A percentile compares a stretch with the other conserved stretches of the same genome.
phyloP scores from a whole-genome alignment of 2,888 invertebrate species.

The Pogonocherus hispidulus region DNA sequence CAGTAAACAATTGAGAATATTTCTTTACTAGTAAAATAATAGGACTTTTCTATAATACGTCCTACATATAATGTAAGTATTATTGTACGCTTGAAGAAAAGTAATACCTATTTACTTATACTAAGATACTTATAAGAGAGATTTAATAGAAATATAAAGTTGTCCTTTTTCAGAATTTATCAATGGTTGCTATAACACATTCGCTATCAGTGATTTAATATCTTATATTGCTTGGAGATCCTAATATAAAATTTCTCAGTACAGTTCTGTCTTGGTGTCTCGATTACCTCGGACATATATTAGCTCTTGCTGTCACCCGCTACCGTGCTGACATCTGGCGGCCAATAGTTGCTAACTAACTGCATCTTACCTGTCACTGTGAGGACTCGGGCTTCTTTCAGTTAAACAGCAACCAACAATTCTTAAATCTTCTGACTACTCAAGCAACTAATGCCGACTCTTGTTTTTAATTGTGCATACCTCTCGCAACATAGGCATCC shows the following conservation, averaged over 20 bases:
- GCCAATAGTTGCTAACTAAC: slow-evolving; percentile 65
- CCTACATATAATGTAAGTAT: too few relatives aligned
- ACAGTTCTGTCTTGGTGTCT: slow-evolving; percentile 53
- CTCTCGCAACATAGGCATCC: slow-evolving; percentile 2
- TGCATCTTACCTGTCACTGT: slow-evolving; percentile 63
- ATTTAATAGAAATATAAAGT: too few relatives aligned
- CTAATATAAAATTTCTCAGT: slow-evolving; percentile 24
- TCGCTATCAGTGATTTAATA: too few relatives aligned
- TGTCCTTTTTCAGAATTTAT: too few relatives aligned
- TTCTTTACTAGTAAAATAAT: too few relatives aligned
- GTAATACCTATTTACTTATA: too few relatives aligned
- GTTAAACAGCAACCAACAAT: slow-evolving; percentile 50
- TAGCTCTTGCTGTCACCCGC: slow-evolving; percentile 65
- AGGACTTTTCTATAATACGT: too few relatives aligned
- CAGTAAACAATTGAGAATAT: too few relatives aligned
- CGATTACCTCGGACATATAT: slow-evolving; percentile 61
- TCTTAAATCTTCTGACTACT: slow-evolving; percentile 56
- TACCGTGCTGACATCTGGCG: slow-evolving; percentile 66
- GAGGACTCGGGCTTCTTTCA: slow-evolving; percentile 44
- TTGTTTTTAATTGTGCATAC: slow-evolving; percentile 31
- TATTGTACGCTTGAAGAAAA: too few relatives aligned
- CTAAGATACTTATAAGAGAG: too few relatives aligned
- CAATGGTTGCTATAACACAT: too few relatives aligned
- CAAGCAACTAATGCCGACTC: slow-evolving; percentile 47
- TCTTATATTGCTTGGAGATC: too few relatives aligned